Conservation (phyloP, 2,888 invertebrate species). For the Plebejus argus region DNA sequence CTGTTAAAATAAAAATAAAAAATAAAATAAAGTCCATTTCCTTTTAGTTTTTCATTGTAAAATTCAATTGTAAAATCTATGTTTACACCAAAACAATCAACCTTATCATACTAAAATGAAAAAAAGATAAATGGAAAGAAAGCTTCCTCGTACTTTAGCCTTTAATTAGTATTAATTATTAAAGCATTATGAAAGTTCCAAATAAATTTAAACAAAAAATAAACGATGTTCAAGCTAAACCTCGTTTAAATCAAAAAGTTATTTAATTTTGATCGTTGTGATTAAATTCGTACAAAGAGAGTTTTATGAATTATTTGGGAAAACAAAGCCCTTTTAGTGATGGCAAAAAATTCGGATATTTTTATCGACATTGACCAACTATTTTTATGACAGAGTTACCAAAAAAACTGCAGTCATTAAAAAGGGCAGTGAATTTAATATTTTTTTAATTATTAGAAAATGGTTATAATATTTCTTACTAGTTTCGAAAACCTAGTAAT, state of each 20-base stretch:
- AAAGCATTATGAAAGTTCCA: not conserved
- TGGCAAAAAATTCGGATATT: not conserved
- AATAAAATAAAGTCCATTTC: too few species aligned
- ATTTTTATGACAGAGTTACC: too few species aligned
- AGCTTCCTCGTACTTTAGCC: not conserved
- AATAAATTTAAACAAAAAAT: conserved; percentile 4
- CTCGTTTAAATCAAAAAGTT: not conserved
- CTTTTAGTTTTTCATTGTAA: too few species aligned
- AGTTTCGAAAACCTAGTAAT: too few species aligned
- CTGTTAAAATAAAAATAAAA: too few species aligned
- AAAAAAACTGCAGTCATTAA: too few species aligned
- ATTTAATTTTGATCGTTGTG: conserved; percentile 1
- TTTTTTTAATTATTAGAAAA: too few species aligned
- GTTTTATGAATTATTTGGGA: not conserved
- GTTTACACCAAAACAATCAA: not conserved
- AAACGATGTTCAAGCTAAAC: not conserved
- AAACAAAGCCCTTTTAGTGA: not conserved
- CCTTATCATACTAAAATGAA: not conserved
- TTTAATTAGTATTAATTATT: not conserved
- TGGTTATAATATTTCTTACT: too few species aligned
- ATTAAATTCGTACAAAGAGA: not conserved
- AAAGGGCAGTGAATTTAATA: too few species aligned
- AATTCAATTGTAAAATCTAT: too few species aligned
- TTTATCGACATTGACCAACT: not conserved
- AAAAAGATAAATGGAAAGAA: not conserved